phyloP scores from a whole-genome alignment of 2,888 invertebrate species.

The Troides aeacus region DNA sequence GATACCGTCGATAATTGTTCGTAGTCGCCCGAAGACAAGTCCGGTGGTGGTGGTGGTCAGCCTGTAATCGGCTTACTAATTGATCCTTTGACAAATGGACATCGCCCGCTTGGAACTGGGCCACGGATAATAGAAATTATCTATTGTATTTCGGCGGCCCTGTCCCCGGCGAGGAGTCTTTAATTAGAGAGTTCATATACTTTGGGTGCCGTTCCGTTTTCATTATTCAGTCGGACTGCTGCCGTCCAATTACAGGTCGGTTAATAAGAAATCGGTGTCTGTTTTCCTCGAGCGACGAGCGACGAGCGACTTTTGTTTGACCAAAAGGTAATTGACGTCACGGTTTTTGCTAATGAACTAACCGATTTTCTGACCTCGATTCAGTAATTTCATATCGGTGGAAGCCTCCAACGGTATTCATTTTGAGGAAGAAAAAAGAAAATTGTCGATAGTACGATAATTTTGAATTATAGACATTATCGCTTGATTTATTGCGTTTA shows the following conservation, averaged over 20 bases:
- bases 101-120: conserved; percentile 23
- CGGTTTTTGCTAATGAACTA: conserved; percentile 16
- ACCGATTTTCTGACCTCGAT: conserved; percentile 11
- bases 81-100: conserved; percentile 31
- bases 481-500: too few relatives aligned
- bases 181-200: conserved; percentile 25
- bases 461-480: too few relatives aligned
- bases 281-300: conserved; percentile 9
- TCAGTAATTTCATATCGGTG: neutral
- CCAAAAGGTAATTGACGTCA: conserved; percentile 20
- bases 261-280: conserved; percentile 15
- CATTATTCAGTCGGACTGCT: conserved; percentile 13
- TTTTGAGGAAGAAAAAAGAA: too few relatives aligned
- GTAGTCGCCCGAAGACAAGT: conserved; percentile 2
- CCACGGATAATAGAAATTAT: conserved; percentile 25
- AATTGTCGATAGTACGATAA: too few relatives aligned
- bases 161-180: conserved; percentile 8
- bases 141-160: conserved; percentile 21
- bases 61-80: conserved; percentile 34
- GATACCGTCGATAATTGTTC: conserved; percentile 10
- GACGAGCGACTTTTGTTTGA: conserved; percentile 11
- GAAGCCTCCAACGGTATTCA: too few relatives aligned
- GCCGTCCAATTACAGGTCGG: conserved; percentile 3
- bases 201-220: conserved; percentile 12
- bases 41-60: conserved; percentile 15